phyloP scores from a whole-genome alignment of 2,888 invertebrate genomes.

The Coelopa pilipes region DNA sequence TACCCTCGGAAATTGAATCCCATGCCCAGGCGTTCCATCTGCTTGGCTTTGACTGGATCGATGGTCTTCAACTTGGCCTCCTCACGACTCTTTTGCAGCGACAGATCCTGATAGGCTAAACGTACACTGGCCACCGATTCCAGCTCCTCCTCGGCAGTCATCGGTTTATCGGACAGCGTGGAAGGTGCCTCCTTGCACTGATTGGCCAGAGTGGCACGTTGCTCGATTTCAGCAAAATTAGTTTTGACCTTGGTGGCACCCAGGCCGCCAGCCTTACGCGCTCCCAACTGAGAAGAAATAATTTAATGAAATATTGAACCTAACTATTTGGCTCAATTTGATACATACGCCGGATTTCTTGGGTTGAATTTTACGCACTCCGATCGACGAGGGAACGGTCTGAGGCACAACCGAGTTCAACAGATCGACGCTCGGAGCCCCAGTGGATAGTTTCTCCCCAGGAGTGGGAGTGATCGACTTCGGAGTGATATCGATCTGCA shows the following conservation, averaged over 20 bases:
- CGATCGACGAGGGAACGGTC: conserved; percentile 77
- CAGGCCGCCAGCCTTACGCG: conserved; percentile 82
- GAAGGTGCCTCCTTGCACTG: conserved; percentile 71
- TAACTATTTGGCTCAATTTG: too few relatives aligned
- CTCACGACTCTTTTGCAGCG: conserved; percentile 75
- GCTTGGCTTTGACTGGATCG: conserved; percentile 86
- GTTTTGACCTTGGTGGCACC: conserved; percentile 95
- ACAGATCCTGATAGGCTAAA: conserved; percentile 82
- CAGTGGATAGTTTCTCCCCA: conserved; percentile 47
- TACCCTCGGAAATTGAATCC: conserved; percentile 71
- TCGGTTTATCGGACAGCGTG: conserved; percentile 55
- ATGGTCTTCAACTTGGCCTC: conserved; percentile 78
- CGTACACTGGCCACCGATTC: conserved; percentile 76
- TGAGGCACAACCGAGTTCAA: conserved; percentile 59
- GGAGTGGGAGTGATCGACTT: conserved; percentile 39
- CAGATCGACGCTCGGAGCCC: conserved; percentile 64
- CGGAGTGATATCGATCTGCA: conserved; percentile 52
- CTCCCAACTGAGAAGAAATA: conserved; percentile 75
- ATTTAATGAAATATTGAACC: conserved; percentile 12
- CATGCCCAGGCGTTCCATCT: conserved; percentile 94
- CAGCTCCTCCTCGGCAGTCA: conserved; percentile 74
- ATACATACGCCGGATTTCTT: conserved; percentile 77
- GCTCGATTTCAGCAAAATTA: conserved; percentile 95
- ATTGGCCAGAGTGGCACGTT: conserved; percentile 86
- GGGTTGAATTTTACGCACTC: conserved; percentile 75